A percentile compares a stretch with the other conserved stretches of the same genome.
phyloP scores from a whole-genome alignment of 92 coral and sea anemone genomes.

The Paramuricea clavata region DNA sequence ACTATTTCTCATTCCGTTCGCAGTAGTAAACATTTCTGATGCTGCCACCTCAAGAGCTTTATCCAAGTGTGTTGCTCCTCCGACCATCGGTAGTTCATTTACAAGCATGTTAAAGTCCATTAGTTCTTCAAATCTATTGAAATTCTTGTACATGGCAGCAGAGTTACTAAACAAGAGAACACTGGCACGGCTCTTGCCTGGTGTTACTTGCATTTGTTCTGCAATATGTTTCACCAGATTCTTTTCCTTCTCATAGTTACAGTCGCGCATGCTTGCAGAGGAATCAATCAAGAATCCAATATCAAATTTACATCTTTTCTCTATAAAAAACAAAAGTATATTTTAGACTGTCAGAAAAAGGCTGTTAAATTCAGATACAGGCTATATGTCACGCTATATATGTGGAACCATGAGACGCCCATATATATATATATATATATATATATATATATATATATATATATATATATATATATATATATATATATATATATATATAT shows the following conservation, averaged over 20 bases:
- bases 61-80: constrained; percentile 37
- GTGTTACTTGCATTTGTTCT: constrained; percentile 64
- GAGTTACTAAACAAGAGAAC: constrained; percentile 74
- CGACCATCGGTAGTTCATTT: constrained; percentile 40
- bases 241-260: constrained; percentile 68
- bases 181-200: constrained; percentile 66
- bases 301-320: constrained; percentile 53
- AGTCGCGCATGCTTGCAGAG: constrained; percentile 78
- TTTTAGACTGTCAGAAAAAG: not conserved
- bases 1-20: constrained; percentile 21
- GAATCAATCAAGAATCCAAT: constrained; percentile 77
- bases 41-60: constrained; percentile 30
- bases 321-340: constrained; percentile 15
- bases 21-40: constrained; percentile 7
- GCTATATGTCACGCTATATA: not conserved
- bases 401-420: too few species aligned
- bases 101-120: constrained; percentile 51
- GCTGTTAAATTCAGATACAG: not conserved
- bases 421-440: too few species aligned
- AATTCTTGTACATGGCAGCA: constrained; percentile 69
- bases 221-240: constrained; percentile 72
- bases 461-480: too few species aligned
- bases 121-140: constrained; percentile 47
- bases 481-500: too few species aligned
- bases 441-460: too few species aligned